Evolutionary conservation across 2,888 invertebrate genomes (phyloP), one percentile per base, ranked within the genome.

Genomic region (Lordiphosa fenestrarum): DNA sequence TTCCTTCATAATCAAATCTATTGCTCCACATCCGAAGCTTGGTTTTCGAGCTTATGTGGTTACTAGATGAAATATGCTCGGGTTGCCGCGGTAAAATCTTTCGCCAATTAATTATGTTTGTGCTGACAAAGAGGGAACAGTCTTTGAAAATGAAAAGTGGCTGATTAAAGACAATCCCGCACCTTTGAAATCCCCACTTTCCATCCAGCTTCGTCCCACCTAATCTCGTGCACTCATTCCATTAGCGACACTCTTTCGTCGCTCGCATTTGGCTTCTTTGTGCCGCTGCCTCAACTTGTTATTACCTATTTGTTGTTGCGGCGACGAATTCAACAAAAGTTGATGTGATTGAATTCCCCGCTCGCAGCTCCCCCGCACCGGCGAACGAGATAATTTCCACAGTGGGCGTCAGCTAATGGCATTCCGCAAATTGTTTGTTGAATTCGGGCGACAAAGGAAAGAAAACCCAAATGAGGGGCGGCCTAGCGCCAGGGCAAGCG

Each of bases 331-430:
- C 46, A 69, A 84, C 77, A 81, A 70, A 78, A 81, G 71, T 71
- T 68, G 84, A 71, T 74, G 73, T 81, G 75, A 82, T 84, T 84
- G 84, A 84, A 84, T 82, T 74, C 64, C 35, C 41, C 48, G 37
- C 50, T 33, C 23, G 63, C 42, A 47, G 35, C 50, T 36, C 23
- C 63, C 40, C 9, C 39, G n/a, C 44, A n/a, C 38, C 41, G 23
- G 36, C 40, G 46, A 44, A 65, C 40, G 54, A 80, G 77, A 83
- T 84, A 80, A 83, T 83, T 77, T 83, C 53, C 58, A 59, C 64
- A 62, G 73, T 59, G 71, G 85, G 82, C 83, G 84, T 85, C 85
- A 71, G 71, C 76, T 76, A 83, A 83, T 83, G 81, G 85, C 77
- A 85, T 83, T 85, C 84, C 81, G 66, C 71, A 83, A 84, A 83